Conservation (phyloP, 2,113 vertebrate species). For the Calidris pygmaea region DNA sequence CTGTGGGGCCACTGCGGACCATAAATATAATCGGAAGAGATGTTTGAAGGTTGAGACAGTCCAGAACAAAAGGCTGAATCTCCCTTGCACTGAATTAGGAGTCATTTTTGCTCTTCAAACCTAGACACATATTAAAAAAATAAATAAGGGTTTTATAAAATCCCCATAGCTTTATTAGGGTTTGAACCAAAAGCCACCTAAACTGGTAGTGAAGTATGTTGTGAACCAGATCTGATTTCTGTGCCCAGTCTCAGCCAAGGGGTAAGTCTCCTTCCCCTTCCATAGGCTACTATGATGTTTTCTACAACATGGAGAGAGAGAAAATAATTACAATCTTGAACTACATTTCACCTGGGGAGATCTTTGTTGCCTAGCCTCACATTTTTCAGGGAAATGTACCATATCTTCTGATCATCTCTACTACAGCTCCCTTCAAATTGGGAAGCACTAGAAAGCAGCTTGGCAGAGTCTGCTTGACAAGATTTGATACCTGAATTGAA, state of each 20-base stretch:
- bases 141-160: neutral
- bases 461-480: neutral
- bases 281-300: neutral
- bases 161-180: neutral
- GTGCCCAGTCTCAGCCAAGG: neutral
- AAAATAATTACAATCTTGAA: neutral
- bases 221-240: neutral
- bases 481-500: conserved; percentile 13
- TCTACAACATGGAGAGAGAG: neutral
- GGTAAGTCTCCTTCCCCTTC: neutral
- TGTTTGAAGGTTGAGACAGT: neutral
- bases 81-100: neutral
- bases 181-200: neutral
- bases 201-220: neutral
- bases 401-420: neutral
- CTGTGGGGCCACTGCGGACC: neutral
- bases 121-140: neutral
- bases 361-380: neutral
- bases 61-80: neutral
- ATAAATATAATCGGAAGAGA: neutral
- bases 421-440: neutral
- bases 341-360: neutral
- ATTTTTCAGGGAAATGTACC: neutral
- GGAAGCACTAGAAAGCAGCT: neutral
- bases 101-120: neutral